Conservation (phyloP, 2,888 invertebrate genomes). For the Isoperla grammatica region DNA sequence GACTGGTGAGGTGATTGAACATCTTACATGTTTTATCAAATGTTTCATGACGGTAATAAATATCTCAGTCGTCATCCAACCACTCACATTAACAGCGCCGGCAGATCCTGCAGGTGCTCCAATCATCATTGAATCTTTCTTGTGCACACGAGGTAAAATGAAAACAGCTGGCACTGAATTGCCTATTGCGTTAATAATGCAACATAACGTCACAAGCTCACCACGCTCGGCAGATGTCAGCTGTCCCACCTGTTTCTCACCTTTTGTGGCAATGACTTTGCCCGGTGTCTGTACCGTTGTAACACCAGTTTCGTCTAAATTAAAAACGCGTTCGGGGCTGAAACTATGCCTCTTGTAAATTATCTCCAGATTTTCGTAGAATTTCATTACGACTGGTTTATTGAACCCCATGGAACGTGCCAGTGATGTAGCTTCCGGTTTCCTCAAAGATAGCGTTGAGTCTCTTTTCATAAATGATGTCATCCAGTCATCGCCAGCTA, state of each 20-base stretch:
- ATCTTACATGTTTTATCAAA: background rate
- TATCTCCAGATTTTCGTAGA: slow-evolving; percentile 32
- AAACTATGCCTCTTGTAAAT: slow-evolving; percentile 23
- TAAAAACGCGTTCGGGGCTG: slow-evolving; percentile 31
- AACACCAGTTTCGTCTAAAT: slow-evolving; percentile 34
- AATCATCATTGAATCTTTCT: background rate
- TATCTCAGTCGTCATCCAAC: background rate
- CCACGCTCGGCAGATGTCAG: slow-evolving; percentile 40
- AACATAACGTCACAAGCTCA: slow-evolving; percentile 37
- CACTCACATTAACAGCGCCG: background rate
- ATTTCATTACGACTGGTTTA: slow-evolving; percentile 32
- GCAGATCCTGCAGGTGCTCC: background rate
- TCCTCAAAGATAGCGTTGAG: slow-evolving; percentile 30
- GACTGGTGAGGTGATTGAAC: background rate
- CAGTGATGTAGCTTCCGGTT: slow-evolving; percentile 35
- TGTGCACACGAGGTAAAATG: background rate
- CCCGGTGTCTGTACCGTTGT: slow-evolving; percentile 33
- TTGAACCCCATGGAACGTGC: slow-evolving; percentile 35
- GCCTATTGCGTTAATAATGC: background rate
- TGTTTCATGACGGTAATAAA: background rate
- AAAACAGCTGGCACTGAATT: background rate
- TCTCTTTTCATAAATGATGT: slow-evolving; percentile 12
- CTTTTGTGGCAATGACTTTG: slow-evolving; percentile 32
- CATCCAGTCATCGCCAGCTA: background rate
- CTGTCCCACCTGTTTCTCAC: slow-evolving; percentile 37